Evolutionary conservation across 2,113 vertebrate genomes (phyloP).

Genomic region (Lophura nycthemera): DNA sequence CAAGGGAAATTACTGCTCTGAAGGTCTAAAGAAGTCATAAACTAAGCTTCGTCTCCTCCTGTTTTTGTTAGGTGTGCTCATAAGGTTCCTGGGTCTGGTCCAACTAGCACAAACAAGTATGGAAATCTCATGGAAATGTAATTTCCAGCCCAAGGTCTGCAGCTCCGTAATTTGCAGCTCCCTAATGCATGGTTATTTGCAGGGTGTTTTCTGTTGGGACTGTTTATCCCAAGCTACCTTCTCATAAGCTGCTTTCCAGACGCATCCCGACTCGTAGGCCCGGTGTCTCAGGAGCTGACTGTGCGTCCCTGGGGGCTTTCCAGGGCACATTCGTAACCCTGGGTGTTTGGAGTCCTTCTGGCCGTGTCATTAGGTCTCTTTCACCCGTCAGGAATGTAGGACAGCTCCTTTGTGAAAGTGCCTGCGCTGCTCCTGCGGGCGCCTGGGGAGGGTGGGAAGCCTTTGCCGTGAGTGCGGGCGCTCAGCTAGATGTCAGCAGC

Average conservation of each 20-base stretch:
- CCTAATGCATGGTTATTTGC: conserved; percentile 43
- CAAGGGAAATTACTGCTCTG: neutral
- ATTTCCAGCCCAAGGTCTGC: conserved; percentile 25
- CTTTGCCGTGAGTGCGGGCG: neutral
- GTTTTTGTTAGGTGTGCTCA: conserved; percentile 8
- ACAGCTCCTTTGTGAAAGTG: neutral
- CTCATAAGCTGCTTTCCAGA: conserved; percentile 17
- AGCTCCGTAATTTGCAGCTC: conserved; percentile 49
- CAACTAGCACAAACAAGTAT: neutral
- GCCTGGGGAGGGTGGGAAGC: neutral
- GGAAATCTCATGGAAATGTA: conserved; percentile 50
- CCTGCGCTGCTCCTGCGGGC: neutral
- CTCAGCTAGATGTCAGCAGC: conserved; percentile 50
- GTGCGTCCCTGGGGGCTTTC: neutral
- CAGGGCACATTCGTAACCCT: neutral
- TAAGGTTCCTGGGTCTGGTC: conserved; percentile 4
- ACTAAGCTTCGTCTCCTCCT: neutral
- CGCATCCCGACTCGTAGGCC: conserved; percentile 8
- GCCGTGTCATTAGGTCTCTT: conserved; percentile 36
- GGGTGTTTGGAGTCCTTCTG: neutral
- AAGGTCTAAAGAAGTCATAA: neutral
- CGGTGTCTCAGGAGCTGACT: neutral
- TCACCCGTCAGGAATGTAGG: conserved; percentile 65
- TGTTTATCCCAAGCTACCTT: conserved; percentile 37
- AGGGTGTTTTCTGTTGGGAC: conserved; percentile 37